phyloP scores from a whole-genome alignment of 2,113 vertebrate genomes.

The Neogale vison region DNA sequence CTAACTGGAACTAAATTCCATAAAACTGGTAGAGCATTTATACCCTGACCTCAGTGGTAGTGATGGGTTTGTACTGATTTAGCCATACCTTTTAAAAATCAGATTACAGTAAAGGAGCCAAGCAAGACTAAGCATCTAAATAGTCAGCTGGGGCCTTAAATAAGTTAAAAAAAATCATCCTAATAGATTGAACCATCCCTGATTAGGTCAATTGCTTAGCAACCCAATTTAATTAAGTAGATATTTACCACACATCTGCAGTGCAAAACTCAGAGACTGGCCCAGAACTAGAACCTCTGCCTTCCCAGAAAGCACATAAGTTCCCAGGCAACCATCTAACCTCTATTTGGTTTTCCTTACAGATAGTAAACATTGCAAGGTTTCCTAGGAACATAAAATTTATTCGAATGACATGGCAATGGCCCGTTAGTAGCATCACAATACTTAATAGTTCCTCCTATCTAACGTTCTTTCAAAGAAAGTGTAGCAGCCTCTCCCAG shows the following conservation, averaged over 20 bases:
- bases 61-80: neutral
- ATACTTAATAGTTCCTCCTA: neutral
- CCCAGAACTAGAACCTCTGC: neutral
- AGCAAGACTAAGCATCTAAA: neutral
- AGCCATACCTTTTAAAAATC: neutral
- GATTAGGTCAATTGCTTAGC: neutral
- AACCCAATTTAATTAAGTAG: neutral
- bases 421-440: neutral
- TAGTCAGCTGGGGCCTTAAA: neutral
- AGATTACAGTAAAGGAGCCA: neutral
- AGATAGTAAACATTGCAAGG: neutral
- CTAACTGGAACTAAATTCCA: neutral
- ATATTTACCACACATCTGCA: neutral
- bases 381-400: neutral
- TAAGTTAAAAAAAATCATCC: neutral
- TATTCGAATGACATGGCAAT: neutral
- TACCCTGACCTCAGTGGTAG: neutral
- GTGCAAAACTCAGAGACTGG: neutral
- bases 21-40: neutral
- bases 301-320: neutral
- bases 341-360: neutral
- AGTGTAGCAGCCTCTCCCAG: neutral
- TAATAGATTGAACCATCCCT: neutral
- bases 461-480: neutral
- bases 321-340: neutral